Conservation (phyloP, 2,888 invertebrate genomes). For the Epistrophe grossulariae region DNA sequence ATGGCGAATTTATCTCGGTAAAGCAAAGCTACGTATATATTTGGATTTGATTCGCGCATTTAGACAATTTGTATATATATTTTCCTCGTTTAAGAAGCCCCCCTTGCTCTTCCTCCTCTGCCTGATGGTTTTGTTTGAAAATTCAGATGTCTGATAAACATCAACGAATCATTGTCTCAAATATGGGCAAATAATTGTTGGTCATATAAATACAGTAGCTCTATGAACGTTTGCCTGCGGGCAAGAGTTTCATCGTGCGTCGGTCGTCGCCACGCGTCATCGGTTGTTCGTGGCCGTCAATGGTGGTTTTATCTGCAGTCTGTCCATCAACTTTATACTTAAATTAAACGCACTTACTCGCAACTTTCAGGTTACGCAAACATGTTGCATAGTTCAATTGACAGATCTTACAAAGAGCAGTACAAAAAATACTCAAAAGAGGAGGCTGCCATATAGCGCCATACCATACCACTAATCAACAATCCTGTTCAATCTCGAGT, state of each 20-base stretch:
- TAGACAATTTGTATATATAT: background rate
- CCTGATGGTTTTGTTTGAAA: background rate
- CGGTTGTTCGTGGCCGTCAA: background rate
- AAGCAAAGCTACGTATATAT: background rate
- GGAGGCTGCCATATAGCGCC: background rate
- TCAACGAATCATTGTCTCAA: constrained; percentile 19
- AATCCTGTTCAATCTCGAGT: background rate
- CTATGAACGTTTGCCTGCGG: background rate
- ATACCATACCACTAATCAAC: background rate
- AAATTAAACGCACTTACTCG: constrained; percentile 36
- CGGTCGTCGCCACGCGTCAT: background rate
- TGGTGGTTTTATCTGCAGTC: constrained; percentile 1
- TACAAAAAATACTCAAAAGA: background rate
- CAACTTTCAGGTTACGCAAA: constrained; percentile 68
- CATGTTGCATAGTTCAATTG: constrained; percentile 63
- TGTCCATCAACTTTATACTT: constrained; percentile 25
- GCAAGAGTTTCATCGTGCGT: background rate
- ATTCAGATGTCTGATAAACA: constrained; percentile 46
- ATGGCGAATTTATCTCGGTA: constrained; percentile 39
- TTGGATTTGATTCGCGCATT: constrained; percentile 31
- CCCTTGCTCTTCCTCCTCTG: background rate
- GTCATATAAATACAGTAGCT: constrained; percentile 29
- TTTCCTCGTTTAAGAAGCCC: background rate
- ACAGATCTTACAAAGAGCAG: constrained; percentile 39
- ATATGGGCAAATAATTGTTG: constrained; percentile 31